Conservation (phyloP, 1,140 invertebrate genomes). For the Venustaconcha ellipsiformis region DNA sequence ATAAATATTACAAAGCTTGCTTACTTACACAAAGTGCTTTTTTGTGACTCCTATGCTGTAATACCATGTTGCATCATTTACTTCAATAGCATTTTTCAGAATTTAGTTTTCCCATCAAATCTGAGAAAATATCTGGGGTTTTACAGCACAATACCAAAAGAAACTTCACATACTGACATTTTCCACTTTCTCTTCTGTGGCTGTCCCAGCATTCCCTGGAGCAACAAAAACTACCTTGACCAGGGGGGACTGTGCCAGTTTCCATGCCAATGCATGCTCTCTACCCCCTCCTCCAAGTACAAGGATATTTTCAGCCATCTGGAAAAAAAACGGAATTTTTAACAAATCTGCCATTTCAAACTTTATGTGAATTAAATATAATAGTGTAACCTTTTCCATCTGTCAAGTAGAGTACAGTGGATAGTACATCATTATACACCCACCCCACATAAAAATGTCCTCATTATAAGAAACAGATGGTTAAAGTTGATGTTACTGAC, state of each 20-base stretch:
- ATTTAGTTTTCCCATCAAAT: not conserved
- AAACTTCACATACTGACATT: constrained; percentile 56
- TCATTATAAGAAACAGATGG: too few relatives aligned
- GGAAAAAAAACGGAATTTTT: not conserved
- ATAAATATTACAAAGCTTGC: too few relatives aligned
- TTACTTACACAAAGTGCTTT: too few relatives aligned
- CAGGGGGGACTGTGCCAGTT: constrained; percentile 82
- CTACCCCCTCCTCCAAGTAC: constrained; percentile 94
- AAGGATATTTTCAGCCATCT: constrained; percentile 73
- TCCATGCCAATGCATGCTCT: constrained; percentile 94
- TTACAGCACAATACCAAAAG: not conserved
- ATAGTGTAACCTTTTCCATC: constrained; percentile 2
- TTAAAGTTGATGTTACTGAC: too few relatives aligned
- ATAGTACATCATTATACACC: too few relatives aligned
- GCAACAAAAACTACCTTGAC: constrained; percentile 83
- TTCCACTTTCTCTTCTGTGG: constrained; percentile 41
- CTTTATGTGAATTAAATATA: constrained; percentile 3
- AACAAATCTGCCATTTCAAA: too few relatives aligned
- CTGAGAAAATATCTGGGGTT: not conserved
- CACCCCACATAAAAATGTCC: too few relatives aligned
- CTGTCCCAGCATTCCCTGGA: constrained; percentile 92
- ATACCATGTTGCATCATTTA: not conserved
- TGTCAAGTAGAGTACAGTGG: constrained; percentile 5
- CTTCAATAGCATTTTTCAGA: not conserved
- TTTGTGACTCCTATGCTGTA: not conserved